These are phyloP conservation scores for Rhagonycha fulva DNA, from an alignment of 2,888 invertebrate genomes.

Conservation along the genomic window DNA sequence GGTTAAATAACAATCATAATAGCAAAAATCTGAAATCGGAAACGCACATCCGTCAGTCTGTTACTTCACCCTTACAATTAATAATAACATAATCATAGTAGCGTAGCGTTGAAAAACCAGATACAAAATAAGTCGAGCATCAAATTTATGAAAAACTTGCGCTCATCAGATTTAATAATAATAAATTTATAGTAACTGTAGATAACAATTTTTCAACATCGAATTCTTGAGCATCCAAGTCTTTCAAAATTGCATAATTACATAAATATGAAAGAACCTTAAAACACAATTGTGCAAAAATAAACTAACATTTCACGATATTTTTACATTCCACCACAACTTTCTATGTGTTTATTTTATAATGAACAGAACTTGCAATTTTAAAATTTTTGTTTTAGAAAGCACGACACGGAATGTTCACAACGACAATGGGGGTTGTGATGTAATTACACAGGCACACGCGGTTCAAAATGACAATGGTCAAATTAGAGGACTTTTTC, in stretches of 20 bases:
- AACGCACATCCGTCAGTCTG: constrained; percentile 17
- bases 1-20: neutral
- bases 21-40: constrained; percentile 7
- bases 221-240: neutral
- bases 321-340: constrained; percentile 22
- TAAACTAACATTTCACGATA: constrained; percentile 27
- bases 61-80: constrained; percentile 5
- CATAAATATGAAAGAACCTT: constrained; percentile 4
- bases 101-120: constrained; percentile 20
- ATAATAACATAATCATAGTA: constrained; percentile 8
- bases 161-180: neutral
- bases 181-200: neutral
- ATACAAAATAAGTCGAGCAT: constrained; percentile 8
- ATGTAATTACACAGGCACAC: constrained; percentile 21
- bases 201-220: neutral
- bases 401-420: constrained; percentile 31
- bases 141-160: constrained; percentile 2
- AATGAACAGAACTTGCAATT: constrained; percentile 4
- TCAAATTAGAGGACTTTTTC: neutral
- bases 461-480: neutral
- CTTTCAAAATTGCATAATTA: neutral
- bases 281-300: constrained; percentile 17
- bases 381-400: constrained; percentile 22
- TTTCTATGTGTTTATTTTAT: constrained; percentile 19
- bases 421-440: constrained; percentile 32